phyloP scores from a whole-genome alignment of 2,888 invertebrate species.

The Seira musarum region DNA sequence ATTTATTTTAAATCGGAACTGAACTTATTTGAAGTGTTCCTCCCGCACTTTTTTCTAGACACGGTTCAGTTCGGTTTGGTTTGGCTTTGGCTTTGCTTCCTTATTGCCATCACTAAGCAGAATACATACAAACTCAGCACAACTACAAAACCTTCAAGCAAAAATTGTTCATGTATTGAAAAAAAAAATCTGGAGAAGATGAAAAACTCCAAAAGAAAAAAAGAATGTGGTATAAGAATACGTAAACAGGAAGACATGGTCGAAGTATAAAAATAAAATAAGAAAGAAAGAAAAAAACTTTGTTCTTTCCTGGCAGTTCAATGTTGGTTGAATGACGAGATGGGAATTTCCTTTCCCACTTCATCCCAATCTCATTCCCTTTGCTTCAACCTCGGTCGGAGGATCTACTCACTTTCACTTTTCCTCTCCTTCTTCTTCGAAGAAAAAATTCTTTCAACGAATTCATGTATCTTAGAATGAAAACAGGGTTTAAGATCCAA shows the following conservation, averaged over 20 bases:
- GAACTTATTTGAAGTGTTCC: conserved; percentile 37
- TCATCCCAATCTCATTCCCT: not conserved
- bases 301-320: conserved; percentile 40
- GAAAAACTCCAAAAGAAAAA: conserved; percentile 3
- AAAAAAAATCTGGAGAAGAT: not conserved
- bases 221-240: not conserved
- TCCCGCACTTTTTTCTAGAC: conserved; percentile 46
- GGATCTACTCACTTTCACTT: too few species aligned
- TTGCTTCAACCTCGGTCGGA: not conserved
- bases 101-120: too few species aligned
- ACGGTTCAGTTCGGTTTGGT: too few species aligned
- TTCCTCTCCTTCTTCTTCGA: too few species aligned
- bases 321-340: conserved; percentile 41
- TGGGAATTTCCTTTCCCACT: conserved; percentile 32
- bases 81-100: too few species aligned
- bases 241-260: conserved; percentile 24
- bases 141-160: conserved; percentile 23
- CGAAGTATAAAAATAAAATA: conserved; percentile 9
- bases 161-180: conserved; percentile 18
- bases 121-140: not conserved
- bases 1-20: conserved; percentile 58
- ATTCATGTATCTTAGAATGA: too few species aligned
- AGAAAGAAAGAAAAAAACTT: conserved; percentile 23
- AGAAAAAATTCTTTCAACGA: too few species aligned
- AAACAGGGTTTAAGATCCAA: too few species aligned